Evolutionary conservation across 1,140 invertebrate species (phyloP), one percentile per base, ranked within the genome.

Genomic region (Geopemphigus sp.): DNA sequence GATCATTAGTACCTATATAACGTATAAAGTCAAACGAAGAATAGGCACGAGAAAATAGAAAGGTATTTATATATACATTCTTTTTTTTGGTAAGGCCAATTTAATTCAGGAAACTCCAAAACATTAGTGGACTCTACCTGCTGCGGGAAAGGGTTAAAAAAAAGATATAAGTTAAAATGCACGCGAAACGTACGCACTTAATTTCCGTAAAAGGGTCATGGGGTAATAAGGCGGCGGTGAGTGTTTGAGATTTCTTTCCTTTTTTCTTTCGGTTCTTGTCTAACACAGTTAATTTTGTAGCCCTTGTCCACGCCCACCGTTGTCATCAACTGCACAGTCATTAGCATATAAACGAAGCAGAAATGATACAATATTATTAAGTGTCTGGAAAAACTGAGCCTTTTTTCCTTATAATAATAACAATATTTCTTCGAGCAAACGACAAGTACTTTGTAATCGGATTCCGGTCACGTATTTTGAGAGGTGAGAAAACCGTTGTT

Each of bases 401-500:
- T 73, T 76, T 76, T 74, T 76, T 76, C 54, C 54, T 32, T 59
- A 61, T 57, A 76, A 59, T 59, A 59, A 59, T 76, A 59, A 76
- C 54, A 59, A 76, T 76, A 76, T 76, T 76, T 76, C 73, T 59
- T 57, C n/a, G 29, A 12, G 73, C 4, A 59, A 45, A 76, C 73
- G 73, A 57, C 73, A 45, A 45, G 73, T 17, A 74, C 29, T 59
- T 57, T 74, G 56, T 76, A 59, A 76, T 76, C 53, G 56, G 39
- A 76, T 76, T 76, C 73, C 56, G 73, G 73, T 76, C 73, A 76
- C 73, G 73, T 76, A 57, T 59, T 59, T 39, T 22, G n/a, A n/a
- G 73, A 76, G 56, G 73, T 76, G 73, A 32, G 54, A 76, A 76
- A 76, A 76, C 39, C n/a, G 53, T 57, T 76, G 73, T 76, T 76